Evolutionary conservation across 2,888 invertebrate species (phyloP).

Genomic region (Parnassius apollo): DNA sequence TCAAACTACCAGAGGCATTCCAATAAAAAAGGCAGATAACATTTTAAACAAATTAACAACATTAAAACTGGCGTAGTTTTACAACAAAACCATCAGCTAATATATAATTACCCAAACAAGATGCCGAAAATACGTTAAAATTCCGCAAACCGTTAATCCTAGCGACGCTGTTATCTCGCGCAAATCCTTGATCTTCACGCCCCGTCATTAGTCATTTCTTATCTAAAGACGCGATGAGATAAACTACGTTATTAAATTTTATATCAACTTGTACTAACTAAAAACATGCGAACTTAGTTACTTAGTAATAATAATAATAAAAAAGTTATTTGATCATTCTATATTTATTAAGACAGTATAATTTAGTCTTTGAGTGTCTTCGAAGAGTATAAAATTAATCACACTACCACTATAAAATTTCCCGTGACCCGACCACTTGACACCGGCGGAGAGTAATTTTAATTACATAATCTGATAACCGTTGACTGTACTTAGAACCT

Average conservation of each 20-base stretch:
- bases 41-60: not conserved
- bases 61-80: not conserved
- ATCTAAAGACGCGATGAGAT: constrained; percentile 19
- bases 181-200: constrained; percentile 25
- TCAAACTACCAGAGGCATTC: not conserved
- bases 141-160: not conserved
- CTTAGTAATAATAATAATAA: no score
- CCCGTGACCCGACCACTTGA: no score
- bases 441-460: no score
- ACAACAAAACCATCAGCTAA: not conserved
- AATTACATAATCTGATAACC: no score
- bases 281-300: not conserved
- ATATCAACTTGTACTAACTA: constrained; percentile 8
- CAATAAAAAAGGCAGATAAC: not conserved
- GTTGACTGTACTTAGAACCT: no score
- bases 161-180: constrained; percentile 17
- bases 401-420: no score
- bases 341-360: no score
- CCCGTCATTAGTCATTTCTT: constrained; percentile 23
- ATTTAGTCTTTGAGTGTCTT: no score
- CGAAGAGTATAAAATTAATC: no score
- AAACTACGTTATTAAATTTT: constrained; percentile 11
- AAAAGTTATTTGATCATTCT: no score
- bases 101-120: not conserved
- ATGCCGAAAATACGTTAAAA: constrained; percentile 3